Evolutionary conservation across 2,113 vertebrate genomes (phyloP).

Genomic region (Neogale vison): DNA sequence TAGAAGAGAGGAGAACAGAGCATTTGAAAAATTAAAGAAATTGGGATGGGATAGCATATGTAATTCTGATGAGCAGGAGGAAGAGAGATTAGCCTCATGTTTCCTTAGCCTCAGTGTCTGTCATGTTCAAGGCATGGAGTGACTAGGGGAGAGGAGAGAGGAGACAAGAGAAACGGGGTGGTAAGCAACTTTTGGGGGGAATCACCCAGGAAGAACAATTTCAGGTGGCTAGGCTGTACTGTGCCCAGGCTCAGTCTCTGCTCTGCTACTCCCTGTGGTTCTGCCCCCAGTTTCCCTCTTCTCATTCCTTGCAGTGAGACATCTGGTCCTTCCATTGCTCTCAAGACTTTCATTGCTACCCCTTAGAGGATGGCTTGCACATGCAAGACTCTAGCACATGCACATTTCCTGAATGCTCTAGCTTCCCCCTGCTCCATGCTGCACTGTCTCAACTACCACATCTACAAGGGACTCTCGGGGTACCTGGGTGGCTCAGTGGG

Average conservation of each 20-base stretch:
- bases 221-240: neutral
- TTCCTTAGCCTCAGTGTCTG: slow-evolving; percentile 44
- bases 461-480: neutral
- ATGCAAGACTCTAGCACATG: neutral
- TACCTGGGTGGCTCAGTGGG: too few relatives aligned
- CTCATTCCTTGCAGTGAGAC: neutral
- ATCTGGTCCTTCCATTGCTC: neutral
- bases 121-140: slow-evolving; percentile 23
- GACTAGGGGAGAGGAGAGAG: neutral
- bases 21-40: slow-evolving; percentile 33
- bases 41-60: neutral
- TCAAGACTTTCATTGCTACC: neutral
- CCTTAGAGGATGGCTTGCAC: neutral
- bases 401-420: neutral
- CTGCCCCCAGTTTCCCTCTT: neutral
- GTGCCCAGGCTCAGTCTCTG: neutral
- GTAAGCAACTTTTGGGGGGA: neutral
- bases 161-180: neutral
- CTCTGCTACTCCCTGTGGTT: neutral
- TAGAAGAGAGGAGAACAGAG: neutral
- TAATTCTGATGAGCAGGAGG: neutral
- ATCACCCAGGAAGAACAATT: neutral
- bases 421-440: neutral
- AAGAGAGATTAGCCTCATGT: neutral
- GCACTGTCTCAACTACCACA: neutral